Base-by-base conservation (phyloP, 2,888 invertebrate genomes). In the Drosophila phalerata region DNA sequence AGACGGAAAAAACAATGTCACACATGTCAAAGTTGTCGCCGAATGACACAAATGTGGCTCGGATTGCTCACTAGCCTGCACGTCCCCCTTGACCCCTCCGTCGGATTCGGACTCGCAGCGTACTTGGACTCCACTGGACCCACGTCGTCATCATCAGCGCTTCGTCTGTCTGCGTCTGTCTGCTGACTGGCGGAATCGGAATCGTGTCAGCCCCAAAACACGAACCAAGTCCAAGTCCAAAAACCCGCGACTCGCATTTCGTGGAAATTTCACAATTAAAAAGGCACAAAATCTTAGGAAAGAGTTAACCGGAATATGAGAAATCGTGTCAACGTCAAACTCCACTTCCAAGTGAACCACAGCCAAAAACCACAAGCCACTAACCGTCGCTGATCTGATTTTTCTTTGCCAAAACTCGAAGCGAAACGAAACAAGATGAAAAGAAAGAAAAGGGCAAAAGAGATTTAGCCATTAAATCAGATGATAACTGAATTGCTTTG, bases 11-110 rank as follows among this genome's bases (percentile, higher is more conserved):
- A 88, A 79, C 81, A 81, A 90, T 90, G 90, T 89, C 91, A 91
- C 90, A 90, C 86, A 91, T 91, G 91, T 90, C 90, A 91, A 88
- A 91, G 90, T 91, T 89, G 80, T 86, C 85, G 85, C 86, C 86
- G 86, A 90, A 81, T 90, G 89, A 90, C 90, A 90, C 89, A 90
- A 88, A 88, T 86, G 84, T 76, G 78, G 77, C 77, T 80, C 70
- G 84, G 81, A 83, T 83, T 87, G 88, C 85, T 83, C 83, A 86
- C 71, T 73, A 75, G 74, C 69, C 70, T 30, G 38, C 37, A 42
- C 76, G 57, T 22, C 56, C 9, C 28, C 53, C 51, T 53, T 40
- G 67, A 47, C 55, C 68, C 58, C 56, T 17, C n/a, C 53, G 65
- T 68, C 56, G 60, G 45, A 38, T 61, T 61, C 47, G 47, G 58